A percentile compares a stretch with the other conserved stretches of the same genome.
phyloP scores from a whole-genome alignment of 2,113 vertebrate genomes.

The Nannobrachium achirus region DNA sequence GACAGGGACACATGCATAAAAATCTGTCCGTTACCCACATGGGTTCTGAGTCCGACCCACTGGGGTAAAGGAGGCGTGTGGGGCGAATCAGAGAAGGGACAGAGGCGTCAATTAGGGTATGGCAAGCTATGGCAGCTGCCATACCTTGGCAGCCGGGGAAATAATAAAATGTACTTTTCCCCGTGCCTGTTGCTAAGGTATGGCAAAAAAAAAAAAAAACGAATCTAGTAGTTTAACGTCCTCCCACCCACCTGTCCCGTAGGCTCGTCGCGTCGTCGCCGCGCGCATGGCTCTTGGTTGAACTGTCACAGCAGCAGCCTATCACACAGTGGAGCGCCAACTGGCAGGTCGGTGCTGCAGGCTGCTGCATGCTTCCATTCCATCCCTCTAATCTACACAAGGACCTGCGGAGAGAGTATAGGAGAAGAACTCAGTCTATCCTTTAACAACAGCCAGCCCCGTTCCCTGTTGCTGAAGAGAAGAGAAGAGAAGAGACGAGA shows the following conservation, averaged over 20 bases:
- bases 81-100: no score
- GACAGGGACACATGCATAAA: no score
- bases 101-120: no score
- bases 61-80: no score
- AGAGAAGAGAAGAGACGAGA: no score
- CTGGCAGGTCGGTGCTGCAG: background rate
- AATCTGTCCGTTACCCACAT: no score
- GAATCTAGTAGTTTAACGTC: conserved; percentile 43
- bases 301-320: conserved; percentile 3
- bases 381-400: conserved; percentile 39
- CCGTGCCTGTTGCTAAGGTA: no score
- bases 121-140: no score
- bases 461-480: conserved; percentile 3
- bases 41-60: no score
- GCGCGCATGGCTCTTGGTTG: conserved; percentile 26
- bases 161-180: no score
- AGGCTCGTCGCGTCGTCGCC: conserved; percentile 19
- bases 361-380: conserved; percentile 3
- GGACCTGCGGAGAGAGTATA: conserved; percentile 25
- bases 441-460: background rate
- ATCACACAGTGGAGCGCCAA: background rate
- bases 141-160: no score
- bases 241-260: conserved; percentile 30
- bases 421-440: conserved; percentile 8
- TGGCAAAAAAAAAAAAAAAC: no score